A percentile compares a stretch with the other conserved stretches of the same genome.
phyloP scores from a whole-genome alignment of 92 coral and sea anemone genomes.

The Chrysogorgia sp. region DNA sequence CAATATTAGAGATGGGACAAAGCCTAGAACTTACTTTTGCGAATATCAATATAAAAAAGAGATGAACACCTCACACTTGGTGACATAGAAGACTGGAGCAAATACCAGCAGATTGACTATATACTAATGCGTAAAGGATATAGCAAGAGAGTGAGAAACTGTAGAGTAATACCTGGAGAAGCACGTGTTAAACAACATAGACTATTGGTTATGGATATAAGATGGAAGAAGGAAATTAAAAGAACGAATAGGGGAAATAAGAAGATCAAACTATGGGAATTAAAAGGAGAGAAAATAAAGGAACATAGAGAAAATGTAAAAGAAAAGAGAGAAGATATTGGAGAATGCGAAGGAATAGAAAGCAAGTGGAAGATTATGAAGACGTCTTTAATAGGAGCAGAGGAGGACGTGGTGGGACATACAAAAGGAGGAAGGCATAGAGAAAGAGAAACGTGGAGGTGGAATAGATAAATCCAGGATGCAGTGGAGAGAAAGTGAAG shows the following conservation, averaged over 20 bases:
- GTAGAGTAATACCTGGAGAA: not conserved
- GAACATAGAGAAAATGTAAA: not conserved
- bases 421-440: not conserved
- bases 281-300: not conserved
- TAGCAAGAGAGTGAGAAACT: not conserved
- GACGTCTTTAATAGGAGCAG: not conserved
- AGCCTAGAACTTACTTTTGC: not conserved
- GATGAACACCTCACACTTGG: constrained; percentile 16
- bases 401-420: not conserved
- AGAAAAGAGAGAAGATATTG: not conserved
- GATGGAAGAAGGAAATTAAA: not conserved
- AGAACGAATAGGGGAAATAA: not conserved
- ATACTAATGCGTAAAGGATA: not conserved
- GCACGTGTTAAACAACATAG: not conserved
- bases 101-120: not conserved
- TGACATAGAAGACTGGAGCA: not conserved
- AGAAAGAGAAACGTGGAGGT: not conserved
- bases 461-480: not conserved
- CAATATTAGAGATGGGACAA: not conserved
- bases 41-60: not conserved
- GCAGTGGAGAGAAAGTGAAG: too few relatives aligned
- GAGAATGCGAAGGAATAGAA: not conserved
- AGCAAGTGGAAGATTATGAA: not conserved
- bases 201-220: too few relatives aligned
- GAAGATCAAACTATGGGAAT: not conserved